Conservation (phyloP, 2,888 invertebrate species). For the Seira sanloemensis region DNA sequence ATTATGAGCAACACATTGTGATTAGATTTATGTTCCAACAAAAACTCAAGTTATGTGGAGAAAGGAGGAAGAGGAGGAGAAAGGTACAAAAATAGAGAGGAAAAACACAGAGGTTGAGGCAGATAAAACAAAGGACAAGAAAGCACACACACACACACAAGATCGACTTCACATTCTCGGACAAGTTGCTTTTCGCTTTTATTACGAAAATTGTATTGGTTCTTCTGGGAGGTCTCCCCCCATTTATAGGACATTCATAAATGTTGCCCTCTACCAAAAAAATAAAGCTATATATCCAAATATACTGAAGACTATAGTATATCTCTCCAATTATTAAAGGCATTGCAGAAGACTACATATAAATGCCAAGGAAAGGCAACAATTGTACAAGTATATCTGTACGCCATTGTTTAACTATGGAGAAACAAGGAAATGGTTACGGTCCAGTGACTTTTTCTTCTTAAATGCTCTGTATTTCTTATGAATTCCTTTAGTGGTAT, state of each 20-base stretch:
- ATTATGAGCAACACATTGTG: conserved; percentile 35
- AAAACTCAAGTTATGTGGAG: conserved; percentile 15
- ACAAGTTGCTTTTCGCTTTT: conserved; percentile 33
- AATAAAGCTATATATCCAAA: no score
- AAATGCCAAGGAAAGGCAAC: no score
- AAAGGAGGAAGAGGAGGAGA: conserved; percentile 1
- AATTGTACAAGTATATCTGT: no score
- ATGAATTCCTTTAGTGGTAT: neutral
- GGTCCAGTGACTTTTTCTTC: conserved; percentile 52
- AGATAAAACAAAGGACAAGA: conserved; percentile 28
- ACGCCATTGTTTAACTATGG: conserved; percentile 51
- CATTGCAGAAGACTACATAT: no score
- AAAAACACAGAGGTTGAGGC: neutral
- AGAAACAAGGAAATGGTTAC: conserved; percentile 61
- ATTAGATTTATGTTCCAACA: conserved; percentile 47
- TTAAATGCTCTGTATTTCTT: conserved; percentile 31
- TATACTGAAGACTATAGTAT: no score
- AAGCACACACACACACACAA: conserved; percentile 26
- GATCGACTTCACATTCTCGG: conserved; percentile 17
- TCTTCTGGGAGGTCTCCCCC: conserved; percentile 16
- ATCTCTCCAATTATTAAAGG: no score
- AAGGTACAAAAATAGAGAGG: neutral
- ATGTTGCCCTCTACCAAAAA: neutral
- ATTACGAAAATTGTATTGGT: conserved; percentile 45
- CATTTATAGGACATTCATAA: conserved; percentile 4